Percentiles rank a stretch among this genome's conserved stretches.
Conservation (phyloP, 2,888 invertebrate genomes). For the Rambutsinella grinnellia region DNA sequence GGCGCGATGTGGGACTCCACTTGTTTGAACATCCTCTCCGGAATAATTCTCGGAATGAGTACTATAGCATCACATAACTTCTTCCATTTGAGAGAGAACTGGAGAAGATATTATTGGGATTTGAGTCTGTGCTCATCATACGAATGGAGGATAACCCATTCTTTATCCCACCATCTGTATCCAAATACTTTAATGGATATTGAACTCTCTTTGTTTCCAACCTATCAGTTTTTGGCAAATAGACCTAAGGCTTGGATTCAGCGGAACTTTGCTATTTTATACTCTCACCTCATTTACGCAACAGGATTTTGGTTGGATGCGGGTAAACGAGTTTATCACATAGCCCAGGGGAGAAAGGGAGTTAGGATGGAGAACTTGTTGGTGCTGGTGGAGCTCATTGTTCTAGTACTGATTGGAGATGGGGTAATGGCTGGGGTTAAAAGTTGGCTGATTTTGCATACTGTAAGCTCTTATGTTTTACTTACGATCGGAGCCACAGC, state of each 20-base stretch:
- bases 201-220: slow-evolving; percentile 29
- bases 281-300: slow-evolving; percentile 45
- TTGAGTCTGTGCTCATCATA: slow-evolving; percentile 77
- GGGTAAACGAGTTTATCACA: slow-evolving; percentile 11
- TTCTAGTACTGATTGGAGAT: background rate
- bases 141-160: slow-evolving; percentile 83
- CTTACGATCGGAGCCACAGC: slow-evolving; percentile 78
- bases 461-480: slow-evolving; percentile 68
- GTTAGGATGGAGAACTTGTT: slow-evolving; percentile 44
- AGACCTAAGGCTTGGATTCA: slow-evolving; percentile 40
- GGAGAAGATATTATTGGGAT: slow-evolving; percentile 82
- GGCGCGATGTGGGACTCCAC: slow-evolving; percentile 67
- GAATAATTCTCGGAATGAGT: slow-evolving; percentile 74
- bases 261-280: slow-evolving; percentile 48
- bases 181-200: slow-evolving; percentile 78
- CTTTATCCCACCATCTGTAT: slow-evolving; percentile 82
- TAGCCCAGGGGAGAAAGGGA: slow-evolving; percentile 35
- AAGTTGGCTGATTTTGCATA: slow-evolving; percentile 59
- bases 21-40: slow-evolving; percentile 72
- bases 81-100: slow-evolving; percentile 81
- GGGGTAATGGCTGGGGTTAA: slow-evolving; percentile 10
- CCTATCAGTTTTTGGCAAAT: slow-evolving; percentile 41
- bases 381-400: slow-evolving; percentile 16
- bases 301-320: slow-evolving; percentile 35
- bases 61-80: slow-evolving; percentile 81